A percentile compares a stretch with the other conserved stretches of the same genome.
These are phyloP conservation scores for Gila orcuttii DNA, from an alignment of 2,113 vertebrate species.

Conservation along the genomic window DNA sequence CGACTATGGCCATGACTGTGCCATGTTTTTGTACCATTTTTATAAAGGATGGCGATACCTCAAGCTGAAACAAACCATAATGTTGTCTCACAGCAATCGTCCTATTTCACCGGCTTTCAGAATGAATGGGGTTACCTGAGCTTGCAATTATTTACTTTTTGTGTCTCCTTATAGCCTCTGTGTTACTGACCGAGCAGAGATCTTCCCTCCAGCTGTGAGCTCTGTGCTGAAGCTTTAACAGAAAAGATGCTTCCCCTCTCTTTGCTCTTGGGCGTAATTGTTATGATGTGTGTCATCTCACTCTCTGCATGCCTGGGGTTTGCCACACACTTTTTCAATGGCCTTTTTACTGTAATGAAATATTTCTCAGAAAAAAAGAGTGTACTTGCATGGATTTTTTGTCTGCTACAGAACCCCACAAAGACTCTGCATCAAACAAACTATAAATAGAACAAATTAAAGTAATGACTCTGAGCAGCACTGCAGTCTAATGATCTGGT, in stretches of 20 bases:
- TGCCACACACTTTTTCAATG: not conserved
- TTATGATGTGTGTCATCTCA: constrained; percentile 19
- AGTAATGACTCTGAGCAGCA: not conserved
- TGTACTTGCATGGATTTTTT: not conserved
- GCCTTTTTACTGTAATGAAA: constrained; percentile 42
- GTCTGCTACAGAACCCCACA: not conserved
- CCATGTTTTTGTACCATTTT: constrained; percentile 61
- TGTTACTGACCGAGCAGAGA: not conserved
- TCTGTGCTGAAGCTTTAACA: constrained; percentile 17
- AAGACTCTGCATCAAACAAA: not conserved
- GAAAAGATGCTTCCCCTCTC: constrained; percentile 1
- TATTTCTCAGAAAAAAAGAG: constrained; percentile 14
- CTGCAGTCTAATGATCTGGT: not conserved
- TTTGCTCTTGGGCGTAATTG: constrained; percentile 34
- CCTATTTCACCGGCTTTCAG: constrained; percentile 10
- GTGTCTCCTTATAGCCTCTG: constrained; percentile 10
- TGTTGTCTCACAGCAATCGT: constrained; percentile 11
- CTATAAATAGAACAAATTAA: not conserved
- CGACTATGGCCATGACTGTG: not conserved
- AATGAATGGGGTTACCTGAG: constrained; percentile 28
- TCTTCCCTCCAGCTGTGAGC: not conserved
- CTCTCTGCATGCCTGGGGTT: constrained; percentile 26
- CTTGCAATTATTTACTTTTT: constrained; percentile 40
- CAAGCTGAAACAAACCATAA: constrained; percentile 51
- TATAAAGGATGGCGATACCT: constrained; percentile 47